Base-by-base conservation (phyloP, 2,797 vertebrate genomes). In the Sternotherus odoratus region DNA sequence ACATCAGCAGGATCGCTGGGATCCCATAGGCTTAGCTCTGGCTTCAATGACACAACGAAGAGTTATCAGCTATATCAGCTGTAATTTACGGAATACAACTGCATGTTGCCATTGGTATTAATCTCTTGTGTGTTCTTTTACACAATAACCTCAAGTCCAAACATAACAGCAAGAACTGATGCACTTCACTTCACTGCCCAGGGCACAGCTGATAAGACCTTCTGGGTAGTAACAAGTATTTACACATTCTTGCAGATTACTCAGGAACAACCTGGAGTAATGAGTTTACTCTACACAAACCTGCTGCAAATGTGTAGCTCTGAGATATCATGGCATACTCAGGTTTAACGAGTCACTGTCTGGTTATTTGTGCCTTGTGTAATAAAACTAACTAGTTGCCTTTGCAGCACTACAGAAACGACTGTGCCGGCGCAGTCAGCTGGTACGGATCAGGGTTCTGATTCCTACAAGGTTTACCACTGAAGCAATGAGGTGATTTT, bases 371-470 rank as follows among this genome's bases (percentile, higher is more conserved):
- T 79, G 92, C 79, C 66, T 83, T 77, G 54, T 83, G 91, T 85
- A 56, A 75, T 89, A 87, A 86, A 94, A 79, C 57, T 74, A 57
- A 46, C 51, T 46, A 94, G 83, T 1, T 60, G 51, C 48, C 54
- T 82, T 84, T 94, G 91, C 77, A 86, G 50, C 54, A 63, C 43
- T 92, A 82, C 85, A 86, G 12, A 39, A 77, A 50, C 19, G 93
- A 92, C 89, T 94, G 94, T 85, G 83, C 93, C 95, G 81, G 94
- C 92, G 94, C 86, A 95, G 95, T 81, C 95, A 83, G 85, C 89
- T 10, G 36, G 84, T 86, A 93, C 26, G 56, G 30, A 90, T 86
- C 89, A 4, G 0, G 88, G 89, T 77, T 93, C 89, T 60, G 39
- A 54, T 85, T 93, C 94, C 83, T 1, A 0, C n/a, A 49, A 50